Evolutionary conservation across 2,113 vertebrate species (phyloP), one percentile per base, ranked within the genome.

Genomic region (human): DNA sequence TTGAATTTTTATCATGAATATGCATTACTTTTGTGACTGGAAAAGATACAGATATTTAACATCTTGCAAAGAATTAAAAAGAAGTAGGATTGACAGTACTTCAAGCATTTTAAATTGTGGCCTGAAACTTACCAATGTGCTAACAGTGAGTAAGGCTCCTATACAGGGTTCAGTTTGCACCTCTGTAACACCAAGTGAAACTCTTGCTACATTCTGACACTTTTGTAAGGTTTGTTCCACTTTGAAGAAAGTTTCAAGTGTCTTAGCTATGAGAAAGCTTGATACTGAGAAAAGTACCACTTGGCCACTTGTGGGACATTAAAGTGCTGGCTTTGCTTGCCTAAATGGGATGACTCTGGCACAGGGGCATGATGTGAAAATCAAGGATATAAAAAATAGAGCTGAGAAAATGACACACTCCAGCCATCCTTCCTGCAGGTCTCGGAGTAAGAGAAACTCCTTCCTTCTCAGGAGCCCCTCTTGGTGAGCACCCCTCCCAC

Each of bases 41-140:
- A 83, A 95, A 91, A 82, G 16, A 82, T 38, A 72, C 32, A 91
- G 72, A 23, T 55, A 93, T 27, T 88, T 78, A 78, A 93, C 22
- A 83, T 38, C 13, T 57, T 73, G 25, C 59, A 18, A 83, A 64
- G 87, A 86, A 90, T 23, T 82, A 40, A 57, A 50, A 93, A 89
- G 81, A 48, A 73, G 52, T 35, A 35, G 78, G 59, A 43, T 10
- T 91, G 81, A 27, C 23, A 72, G 48, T 16, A 57, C 48, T 85
- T 61, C 4, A 8, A 50, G 27, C 35, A 45, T 23, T 52, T 81
- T 35, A 25, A 20, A 25, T n/a, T 16, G 61, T n/a, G 66, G 30
- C 61, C 57, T 66, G 68, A 78, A 91, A 81, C 23, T 45, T 75
- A 82, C 9, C 68, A 43, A 82, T 52, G 8, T 59, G 75, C 38